Evolutionary conservation across 2,113 vertebrate genomes (phyloP), one percentile per base, ranked within the genome.

Genomic region (Siniperca chuatsi): DNA sequence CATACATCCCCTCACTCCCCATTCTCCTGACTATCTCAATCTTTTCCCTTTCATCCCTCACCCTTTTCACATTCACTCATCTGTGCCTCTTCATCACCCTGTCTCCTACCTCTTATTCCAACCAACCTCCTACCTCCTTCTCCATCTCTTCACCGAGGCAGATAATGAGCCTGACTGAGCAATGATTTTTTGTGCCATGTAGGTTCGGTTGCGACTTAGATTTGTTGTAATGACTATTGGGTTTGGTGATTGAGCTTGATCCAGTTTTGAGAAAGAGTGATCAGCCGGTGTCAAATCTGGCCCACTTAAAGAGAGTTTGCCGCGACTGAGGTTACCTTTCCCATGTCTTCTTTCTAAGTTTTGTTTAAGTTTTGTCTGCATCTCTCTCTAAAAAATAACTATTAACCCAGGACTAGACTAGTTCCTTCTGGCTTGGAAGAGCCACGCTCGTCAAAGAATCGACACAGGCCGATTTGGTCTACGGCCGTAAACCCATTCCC

Each of bases 131-230:
- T 21, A n/a, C 50, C 46, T 37, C n/a, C 23, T 48, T 35, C 68
- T 62, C 60, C 9, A 55, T 78, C 58, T 62, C 50, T 35, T 79
- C 37, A 40, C 44, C 0, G 1, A 60, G 48, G 10, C 29, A 67
- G 48, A 58, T 84, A 89, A 86, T 82, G 77, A 90, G 71, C 62
- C n/a, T 44, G 2, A 5, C 50, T 25, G 61, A 75, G 66, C 50
- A 5, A 37, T n/a, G 42, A 68, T 68, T 40, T 40, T 65, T 21
- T 9, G 29, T 15, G 16, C 33, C 8, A 11, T 42, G 40, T 42
- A 42, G 8, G 6, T 42, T 42, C 1, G 6, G 6, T 42, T 42
- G 8, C 40, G 2, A n/a, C 3, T 4, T 21, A 25, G 55, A 57
- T 57, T 58, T 25, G 10, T 58, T 58, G 12, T 13, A 7, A 25